phyloP scores from a whole-genome alignment of 1,140 invertebrate species.

The Pseudomyrmex dendroicus region DNA sequence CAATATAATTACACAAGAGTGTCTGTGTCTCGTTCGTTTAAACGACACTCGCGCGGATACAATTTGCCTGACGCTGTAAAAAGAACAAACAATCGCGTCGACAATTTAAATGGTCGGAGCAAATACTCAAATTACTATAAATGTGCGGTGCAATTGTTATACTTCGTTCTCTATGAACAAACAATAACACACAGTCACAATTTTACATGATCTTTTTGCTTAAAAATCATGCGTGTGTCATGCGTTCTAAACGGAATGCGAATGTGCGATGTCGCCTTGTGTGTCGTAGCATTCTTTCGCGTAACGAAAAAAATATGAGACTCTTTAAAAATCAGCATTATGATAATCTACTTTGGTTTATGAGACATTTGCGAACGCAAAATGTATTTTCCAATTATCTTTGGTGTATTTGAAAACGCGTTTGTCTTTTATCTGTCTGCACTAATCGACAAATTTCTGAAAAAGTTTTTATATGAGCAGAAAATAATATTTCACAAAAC shows the following conservation, averaged over 20 bases:
- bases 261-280: slow-evolving; percentile 9
- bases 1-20: slow-evolving; percentile 26
- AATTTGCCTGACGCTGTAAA: slow-evolving; percentile 8
- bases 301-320: slow-evolving; percentile 38
- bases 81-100: neutral
- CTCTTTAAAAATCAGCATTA: slow-evolving; percentile 41
- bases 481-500: neutral
- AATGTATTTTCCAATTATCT: slow-evolving; percentile 55
- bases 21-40: neutral
- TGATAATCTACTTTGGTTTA: slow-evolving; percentile 47
- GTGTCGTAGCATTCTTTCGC: neutral
- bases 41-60: slow-evolving; percentile 4
- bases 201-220: slow-evolving; percentile 9
- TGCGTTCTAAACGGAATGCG: slow-evolving; percentile 8
- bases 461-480: neutral
- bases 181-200: slow-evolving; percentile 4
- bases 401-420: slow-evolving; percentile 35
- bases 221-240: slow-evolving; percentile 13
- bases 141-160: slow-evolving; percentile 16
- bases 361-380: slow-evolving; percentile 19
- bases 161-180: slow-evolving; percentile 5
- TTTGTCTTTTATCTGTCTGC: neutral
- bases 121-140: slow-evolving; percentile 1
- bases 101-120: slow-evolving; percentile 5
- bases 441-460: slow-evolving; percentile 37